Base-by-base conservation (phyloP, 2,797 vertebrate species). In the Oreonectes daqikongensis region DNA sequence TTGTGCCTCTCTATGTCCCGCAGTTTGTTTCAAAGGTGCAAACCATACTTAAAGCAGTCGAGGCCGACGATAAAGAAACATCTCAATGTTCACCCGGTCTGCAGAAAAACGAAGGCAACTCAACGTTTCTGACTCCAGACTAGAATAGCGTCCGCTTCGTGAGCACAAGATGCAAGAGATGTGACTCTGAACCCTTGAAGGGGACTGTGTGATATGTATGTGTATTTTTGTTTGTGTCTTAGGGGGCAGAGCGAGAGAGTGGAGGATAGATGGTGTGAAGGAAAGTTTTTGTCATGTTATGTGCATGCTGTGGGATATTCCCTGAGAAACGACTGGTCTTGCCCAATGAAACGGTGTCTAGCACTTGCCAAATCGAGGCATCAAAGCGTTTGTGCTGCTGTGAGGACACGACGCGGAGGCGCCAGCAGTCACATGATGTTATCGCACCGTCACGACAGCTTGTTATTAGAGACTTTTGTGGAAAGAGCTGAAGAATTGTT, bases 381-480 rank as follows among this genome's bases (percentile, higher is more conserved):
- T 81, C 74, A 78, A 78, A 77, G 77, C 9, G 0, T 17, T 24
- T 35, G 61, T 70, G 53, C 15, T 55, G 46, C 79, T 79, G 53
- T 26, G 8, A 60, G 44, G 69, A 72, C 61, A 81, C 63, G 63
- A 30, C 63, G 74, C 46, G 28, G 69, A 78, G 55, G 68, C 48
- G 69, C 63, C 32, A 60, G 40, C 75, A 72, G 44, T 67, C 69
- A 57, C 44, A 50, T 61, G 52, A 65, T 52, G 69, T 74, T 78
- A 81, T 60, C 22, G 28, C 44, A 59, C 38, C 50, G 75, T 44
- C 59, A 76, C 3, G 35, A 57, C 67, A 67, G 40, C 55, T 72
- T 79, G 50, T 76, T 76, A 83, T 79, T 78, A 76, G 40, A 75
- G 40, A 68, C 59, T 44, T 44, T 60, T 69, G 32, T 24, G 35